phyloP scores from a whole-genome alignment of 1,140 invertebrate genomes.

The Micrasema minimum region DNA sequence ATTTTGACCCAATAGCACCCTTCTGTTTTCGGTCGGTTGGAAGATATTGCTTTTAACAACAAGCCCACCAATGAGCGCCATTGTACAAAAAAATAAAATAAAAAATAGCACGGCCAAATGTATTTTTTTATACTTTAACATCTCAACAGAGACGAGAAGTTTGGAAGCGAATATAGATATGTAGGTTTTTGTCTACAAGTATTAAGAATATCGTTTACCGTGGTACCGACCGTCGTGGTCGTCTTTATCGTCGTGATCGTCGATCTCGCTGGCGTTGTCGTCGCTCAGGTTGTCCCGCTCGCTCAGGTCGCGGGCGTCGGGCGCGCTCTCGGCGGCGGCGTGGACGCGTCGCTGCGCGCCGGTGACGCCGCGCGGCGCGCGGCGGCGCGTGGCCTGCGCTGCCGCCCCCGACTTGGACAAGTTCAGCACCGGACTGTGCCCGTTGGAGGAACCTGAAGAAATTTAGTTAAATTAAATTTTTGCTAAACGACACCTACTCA shows the following conservation, averaged over 20 bases:
- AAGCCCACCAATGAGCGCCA: no score
- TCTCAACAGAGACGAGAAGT: no score
- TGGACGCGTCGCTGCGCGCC: slow-evolving; percentile 65
- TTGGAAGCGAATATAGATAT: no score
- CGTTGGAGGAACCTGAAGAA: slow-evolving; percentile 82
- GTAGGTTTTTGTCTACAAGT: no score
- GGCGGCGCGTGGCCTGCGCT: slow-evolving; percentile 67
- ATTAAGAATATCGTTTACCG: slow-evolving; percentile 35
- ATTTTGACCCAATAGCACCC: no score
- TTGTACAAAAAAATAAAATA: no score
- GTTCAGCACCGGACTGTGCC: slow-evolving; percentile 90
- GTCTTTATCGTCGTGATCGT: slow-evolving; percentile 84
- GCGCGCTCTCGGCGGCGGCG: slow-evolving; percentile 62
- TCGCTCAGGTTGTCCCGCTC: slow-evolving; percentile 73
- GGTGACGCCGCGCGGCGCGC: slow-evolving; percentile 65
- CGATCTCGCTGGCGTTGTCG: slow-evolving; percentile 79
- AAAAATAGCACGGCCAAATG: no score
- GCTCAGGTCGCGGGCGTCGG: slow-evolving; percentile 61
- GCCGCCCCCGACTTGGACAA: slow-evolving; percentile 84
- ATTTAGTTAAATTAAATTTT: no score
- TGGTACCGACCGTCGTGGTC: slow-evolving; percentile 81
- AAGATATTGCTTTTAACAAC: no score
- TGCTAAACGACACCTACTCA: no score
- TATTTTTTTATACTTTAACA: no score
- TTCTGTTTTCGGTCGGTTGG: no score